These are phyloP conservation scores for Cercocebus atys DNA, from an alignment of 2,113 vertebrate species.

Conservation along the genomic window DNA sequence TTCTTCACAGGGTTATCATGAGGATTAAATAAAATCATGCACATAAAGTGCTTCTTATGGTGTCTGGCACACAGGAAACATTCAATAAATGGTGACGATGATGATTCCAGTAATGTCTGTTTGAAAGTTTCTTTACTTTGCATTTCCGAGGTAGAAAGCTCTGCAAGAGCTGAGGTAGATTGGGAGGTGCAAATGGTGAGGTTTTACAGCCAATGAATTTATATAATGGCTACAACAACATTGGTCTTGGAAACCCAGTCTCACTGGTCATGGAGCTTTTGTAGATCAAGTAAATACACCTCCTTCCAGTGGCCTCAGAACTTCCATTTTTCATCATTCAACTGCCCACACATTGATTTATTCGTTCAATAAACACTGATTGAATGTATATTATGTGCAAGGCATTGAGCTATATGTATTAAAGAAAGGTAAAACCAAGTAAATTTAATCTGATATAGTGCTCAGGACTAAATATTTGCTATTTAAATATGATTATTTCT, in stretches of 20 bases:
- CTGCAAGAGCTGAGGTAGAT: not conserved
- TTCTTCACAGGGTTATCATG: not conserved
- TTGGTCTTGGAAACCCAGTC: not conserved
- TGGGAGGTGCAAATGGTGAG: not conserved
- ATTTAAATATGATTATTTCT: not conserved
- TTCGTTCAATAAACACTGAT: not conserved
- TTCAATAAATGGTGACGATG: not conserved
- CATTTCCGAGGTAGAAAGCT: not conserved
- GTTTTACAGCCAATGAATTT: not conserved
- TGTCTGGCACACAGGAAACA: not conserved
- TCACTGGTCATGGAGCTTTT: not conserved
- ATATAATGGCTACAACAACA: not conserved
- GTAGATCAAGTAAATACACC: not conserved
- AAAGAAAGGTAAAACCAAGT: not conserved
- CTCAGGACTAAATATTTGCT: not conserved
- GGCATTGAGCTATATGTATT: not conserved
- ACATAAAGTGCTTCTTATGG: not conserved
- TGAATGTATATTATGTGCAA: not conserved
- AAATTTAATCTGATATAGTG: not conserved
- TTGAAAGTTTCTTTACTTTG: not conserved
- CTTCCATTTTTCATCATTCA: not conserved
- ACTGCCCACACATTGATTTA: not conserved
- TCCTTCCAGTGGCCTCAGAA: not conserved
- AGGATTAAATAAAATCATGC: not conserved
- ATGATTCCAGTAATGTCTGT: not conserved